These are phyloP conservation scores for Macrophya alboannulata DNA, from an alignment of 2,888 invertebrate genomes.

Conservation along the genomic window DNA sequence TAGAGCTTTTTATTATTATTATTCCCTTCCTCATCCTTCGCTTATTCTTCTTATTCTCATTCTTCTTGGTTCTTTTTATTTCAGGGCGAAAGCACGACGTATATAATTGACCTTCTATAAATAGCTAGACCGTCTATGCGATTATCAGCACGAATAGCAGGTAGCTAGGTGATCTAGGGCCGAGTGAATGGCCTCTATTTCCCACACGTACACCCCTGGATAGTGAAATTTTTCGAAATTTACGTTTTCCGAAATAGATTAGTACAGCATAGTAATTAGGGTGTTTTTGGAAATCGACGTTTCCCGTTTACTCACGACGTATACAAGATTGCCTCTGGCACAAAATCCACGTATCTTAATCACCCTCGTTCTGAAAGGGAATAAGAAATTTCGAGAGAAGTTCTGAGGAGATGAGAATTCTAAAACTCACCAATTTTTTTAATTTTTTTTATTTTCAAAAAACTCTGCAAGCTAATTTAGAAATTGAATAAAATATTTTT, in stretches of 20 bases:
- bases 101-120: constrained; percentile 53
- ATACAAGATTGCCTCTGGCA: background rate
- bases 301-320: background rate
- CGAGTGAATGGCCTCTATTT: constrained; percentile 50
- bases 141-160: constrained; percentile 50
- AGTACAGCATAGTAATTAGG: background rate
- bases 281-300: background rate
- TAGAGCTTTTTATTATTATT: too few species aligned
- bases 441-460: background rate
- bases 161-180: constrained; percentile 37
- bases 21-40: too few species aligned
- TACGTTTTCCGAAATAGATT: background rate
- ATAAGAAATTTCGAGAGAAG: too few species aligned
- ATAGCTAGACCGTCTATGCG: constrained; percentile 40
- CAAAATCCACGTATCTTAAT: background rate
- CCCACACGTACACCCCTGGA: background rate
- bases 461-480: background rate
- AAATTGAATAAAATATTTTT: background rate
- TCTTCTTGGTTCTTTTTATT: background rate
- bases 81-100: constrained; percentile 23
- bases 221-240: constrained; percentile 4
- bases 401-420: too few species aligned
- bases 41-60: background rate
- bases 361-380: background rate
- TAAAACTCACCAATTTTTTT: too few species aligned